Evolutionary conservation across 2,888 invertebrate genomes (phyloP).

Genomic region (Steinernema carpocapsae): DNA sequence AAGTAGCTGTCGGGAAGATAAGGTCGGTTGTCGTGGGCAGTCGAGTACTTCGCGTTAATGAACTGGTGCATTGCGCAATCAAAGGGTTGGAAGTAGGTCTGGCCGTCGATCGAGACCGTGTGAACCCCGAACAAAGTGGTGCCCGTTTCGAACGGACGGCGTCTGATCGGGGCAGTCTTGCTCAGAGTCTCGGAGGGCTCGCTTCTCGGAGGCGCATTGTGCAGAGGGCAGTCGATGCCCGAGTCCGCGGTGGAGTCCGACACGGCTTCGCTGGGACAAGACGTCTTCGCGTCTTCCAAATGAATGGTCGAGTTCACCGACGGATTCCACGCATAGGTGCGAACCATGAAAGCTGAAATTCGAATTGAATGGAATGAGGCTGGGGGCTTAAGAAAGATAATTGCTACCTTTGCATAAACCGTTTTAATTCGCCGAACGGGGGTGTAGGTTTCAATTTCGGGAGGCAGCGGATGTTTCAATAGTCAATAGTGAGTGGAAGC

Average conservation of each 20-base stretch:
- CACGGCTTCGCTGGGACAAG: not conserved
- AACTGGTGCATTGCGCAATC: constrained; percentile 35
- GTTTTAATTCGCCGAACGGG: not conserved
- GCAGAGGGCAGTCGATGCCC: constrained; percentile 3
- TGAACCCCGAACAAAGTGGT: constrained; percentile 49
- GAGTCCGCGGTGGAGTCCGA: constrained; percentile 17
- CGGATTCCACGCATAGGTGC: constrained; percentile 45
- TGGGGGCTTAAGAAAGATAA: not conserved
- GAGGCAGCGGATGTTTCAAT: constrained; percentile 1
- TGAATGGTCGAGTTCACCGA: constrained; percentile 32
- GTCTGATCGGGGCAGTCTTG: not conserved
- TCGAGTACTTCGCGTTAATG: constrained; percentile 16
- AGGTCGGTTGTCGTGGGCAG: constrained; percentile 19
- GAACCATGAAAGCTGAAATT: constrained; percentile 39
- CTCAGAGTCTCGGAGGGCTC: not conserved
- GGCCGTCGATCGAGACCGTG: constrained; percentile 47
- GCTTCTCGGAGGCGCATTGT: not conserved
- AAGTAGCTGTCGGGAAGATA: constrained; percentile 18
- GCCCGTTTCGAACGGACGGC: not conserved
- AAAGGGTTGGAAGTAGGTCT: constrained; percentile 47
- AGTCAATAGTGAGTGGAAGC: not conserved
- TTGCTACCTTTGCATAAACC: constrained; percentile 1
- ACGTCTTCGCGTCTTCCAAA: not conserved
- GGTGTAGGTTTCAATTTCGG: not conserved
- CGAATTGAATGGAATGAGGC: not conserved